Evolutionary conservation across 2,113 vertebrate species (phyloP), one percentile per base, ranked within the genome.

Genomic region (Cercocebus atys): DNA sequence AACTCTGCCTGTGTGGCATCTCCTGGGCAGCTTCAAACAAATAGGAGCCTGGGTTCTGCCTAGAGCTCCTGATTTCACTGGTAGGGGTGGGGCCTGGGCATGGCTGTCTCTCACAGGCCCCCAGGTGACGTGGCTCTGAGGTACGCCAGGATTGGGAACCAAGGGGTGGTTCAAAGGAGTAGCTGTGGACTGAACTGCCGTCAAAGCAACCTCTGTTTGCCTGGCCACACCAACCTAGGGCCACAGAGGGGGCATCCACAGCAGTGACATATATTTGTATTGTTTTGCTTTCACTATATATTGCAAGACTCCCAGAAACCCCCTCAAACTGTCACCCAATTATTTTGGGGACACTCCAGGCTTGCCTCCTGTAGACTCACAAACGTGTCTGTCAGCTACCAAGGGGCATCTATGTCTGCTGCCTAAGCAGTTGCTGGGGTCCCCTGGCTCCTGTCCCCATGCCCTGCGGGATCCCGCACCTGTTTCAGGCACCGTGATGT

Each of bases 391-490:
- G 27, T 40, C n/a, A 30, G 40, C 66, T 64, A 57, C 79, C 35
- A 59, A 50, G 52, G 38, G 79, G 38, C 75, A 6, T 0, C 5
- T 3, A 6, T 1, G 1, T 38, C 47, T 11, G 20, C 66, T 47
- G 35, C 72, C n/a, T 13, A 9, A 40, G 80, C 35, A 47, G 75
- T 35, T 45, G 3, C 23, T 4, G 14, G 17, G 57, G 85, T 38
- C n/a, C 16, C 30, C n/a, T 20, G 7, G 27, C 23, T 8, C 23
- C 57, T 3, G 61, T 30, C 61, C 61, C 61, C 12, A 2, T 32
- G 27, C 12, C 32, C 61, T 64, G 61, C 2, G 20, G 68, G 47
- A 5, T 43, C 30, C 14, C 7, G 12, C 18, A 72, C 27, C 52
- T 93, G 80, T 52, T 59, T 40, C 2, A 14, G 68, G 68, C 8